Percentiles rank a stretch among this genome's conserved stretches.
Conservation (phyloP, 64 coral and sea anemone genomes). For the Porites lutea region DNA sequence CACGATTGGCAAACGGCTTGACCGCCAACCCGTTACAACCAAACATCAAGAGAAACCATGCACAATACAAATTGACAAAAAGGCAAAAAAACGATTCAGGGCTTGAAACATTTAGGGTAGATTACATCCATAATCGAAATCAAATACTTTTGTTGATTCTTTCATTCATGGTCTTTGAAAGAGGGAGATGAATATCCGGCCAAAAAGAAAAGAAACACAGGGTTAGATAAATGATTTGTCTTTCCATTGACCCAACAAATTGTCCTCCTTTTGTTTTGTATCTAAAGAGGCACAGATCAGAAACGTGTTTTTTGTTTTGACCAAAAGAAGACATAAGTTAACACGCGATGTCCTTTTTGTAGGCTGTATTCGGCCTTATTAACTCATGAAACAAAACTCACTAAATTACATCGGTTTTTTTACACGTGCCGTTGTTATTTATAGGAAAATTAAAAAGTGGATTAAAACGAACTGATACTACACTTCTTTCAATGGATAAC, state of each 20-base stretch:
- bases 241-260: slow-evolving; percentile 32
- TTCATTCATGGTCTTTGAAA: background rate
- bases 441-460: background rate
- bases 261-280: slow-evolving; percentile 44
- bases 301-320: slow-evolving; percentile 58
- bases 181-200: background rate
- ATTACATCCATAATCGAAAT: slow-evolving; percentile 12
- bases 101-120: background rate
- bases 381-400: background rate
- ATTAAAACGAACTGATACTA: background rate
- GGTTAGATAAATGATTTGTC: background rate
- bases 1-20: background rate
- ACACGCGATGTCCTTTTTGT: slow-evolving; percentile 60
- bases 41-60: too few species aligned
- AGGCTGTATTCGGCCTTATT: background rate
- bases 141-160: slow-evolving; percentile 20
- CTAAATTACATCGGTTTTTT: background rate
- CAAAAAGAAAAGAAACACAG: slow-evolving; percentile 16
- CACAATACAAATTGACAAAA: background rate
- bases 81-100: background rate
- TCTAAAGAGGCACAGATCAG: slow-evolving; percentile 1
- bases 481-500: background rate
- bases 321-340: slow-evolving; percentile 7
- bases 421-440: slow-evolving; percentile 8
- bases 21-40: background rate